These are phyloP conservation scores for Lampris incognitus DNA, from an alignment of 2,113 vertebrate genomes.

Conservation along the genomic window DNA sequence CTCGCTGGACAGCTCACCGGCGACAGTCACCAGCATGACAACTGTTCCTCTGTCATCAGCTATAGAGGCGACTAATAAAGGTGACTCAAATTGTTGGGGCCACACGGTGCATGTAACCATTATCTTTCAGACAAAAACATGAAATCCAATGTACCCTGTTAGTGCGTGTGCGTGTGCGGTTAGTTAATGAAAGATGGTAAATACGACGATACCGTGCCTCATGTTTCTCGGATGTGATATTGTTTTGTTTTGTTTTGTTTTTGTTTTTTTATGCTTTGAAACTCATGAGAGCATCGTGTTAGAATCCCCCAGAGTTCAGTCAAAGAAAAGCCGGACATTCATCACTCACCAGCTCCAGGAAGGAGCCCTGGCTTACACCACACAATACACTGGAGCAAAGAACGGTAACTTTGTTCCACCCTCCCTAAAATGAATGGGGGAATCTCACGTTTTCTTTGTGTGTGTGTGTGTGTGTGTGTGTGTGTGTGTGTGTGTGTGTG, in stretches of 20 bases:
- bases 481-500: not conserved
- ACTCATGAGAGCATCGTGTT: not conserved
- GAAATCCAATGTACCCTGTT: not conserved
- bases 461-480: conserved; percentile 1
- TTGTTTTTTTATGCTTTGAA: conserved; percentile 22
- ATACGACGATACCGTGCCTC: not conserved
- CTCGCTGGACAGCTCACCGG: conserved; percentile 11
- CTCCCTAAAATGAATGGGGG: conserved; percentile 13
- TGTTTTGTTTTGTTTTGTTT: not conserved
- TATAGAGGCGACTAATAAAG: conserved; percentile 29
- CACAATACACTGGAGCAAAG: not conserved
- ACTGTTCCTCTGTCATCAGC: conserved; percentile 64
- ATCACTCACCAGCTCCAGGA: conserved; percentile 19
- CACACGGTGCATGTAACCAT: conserved; percentile 39
- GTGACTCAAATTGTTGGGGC: conserved; percentile 39
- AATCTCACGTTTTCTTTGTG: not conserved
- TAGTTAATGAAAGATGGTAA: conserved; percentile 12
- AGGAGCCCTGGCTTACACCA: not conserved
- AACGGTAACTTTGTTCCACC: conserved; percentile 11
- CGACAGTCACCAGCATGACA: conserved; percentile 25
- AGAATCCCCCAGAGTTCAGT: conserved; percentile 16
- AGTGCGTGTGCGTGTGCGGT: not conserved
- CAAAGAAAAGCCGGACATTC: conserved; percentile 15
- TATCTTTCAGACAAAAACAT: conserved; percentile 31
- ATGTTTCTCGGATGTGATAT: not conserved